phyloP scores from a whole-genome alignment of 2,113 vertebrate genomes.

The Micronisus gabar region DNA sequence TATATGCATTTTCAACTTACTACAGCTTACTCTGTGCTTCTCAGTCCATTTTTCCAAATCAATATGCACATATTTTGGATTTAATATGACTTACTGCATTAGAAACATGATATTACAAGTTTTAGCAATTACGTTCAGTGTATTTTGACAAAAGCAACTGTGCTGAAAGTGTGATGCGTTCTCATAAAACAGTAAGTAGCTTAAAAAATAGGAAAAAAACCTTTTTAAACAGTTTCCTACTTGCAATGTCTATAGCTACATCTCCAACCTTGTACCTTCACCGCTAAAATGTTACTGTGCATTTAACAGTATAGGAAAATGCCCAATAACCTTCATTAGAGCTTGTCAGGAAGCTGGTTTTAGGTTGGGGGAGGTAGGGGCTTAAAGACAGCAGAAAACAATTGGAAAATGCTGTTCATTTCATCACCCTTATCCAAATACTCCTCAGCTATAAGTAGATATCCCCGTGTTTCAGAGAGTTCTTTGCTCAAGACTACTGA shows the following conservation, averaged over 20 bases:
- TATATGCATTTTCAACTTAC: neutral
- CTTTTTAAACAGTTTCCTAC: neutral
- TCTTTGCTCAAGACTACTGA: neutral
- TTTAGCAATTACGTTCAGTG: neutral
- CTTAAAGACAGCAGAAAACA: neutral
- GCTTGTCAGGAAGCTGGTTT: neutral
- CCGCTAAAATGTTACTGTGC: neutral
- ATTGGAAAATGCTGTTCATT: neutral
- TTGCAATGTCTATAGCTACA: neutral
- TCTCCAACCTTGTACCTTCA: neutral
- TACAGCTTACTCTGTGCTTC: neutral
- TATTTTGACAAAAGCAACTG: neutral
- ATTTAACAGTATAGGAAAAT: neutral
- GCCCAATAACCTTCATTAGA: neutral
- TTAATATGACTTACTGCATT: neutral
- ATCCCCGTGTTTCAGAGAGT: neutral
- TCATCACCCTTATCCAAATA: neutral
- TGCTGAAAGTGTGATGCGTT: fast-evolving
- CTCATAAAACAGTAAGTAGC: neutral
- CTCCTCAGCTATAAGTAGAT: neutral
- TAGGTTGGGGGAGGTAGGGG: too few species aligned
- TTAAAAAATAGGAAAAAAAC: neutral
- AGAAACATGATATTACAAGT: neutral
- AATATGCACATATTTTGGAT: neutral
- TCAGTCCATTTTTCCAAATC: neutral